A percentile compares a stretch with the other conserved stretches of the same genome.
Evolutionary conservation across 1,140 invertebrate species (phyloP).

Genomic region (Nylanderia fulva): DNA sequence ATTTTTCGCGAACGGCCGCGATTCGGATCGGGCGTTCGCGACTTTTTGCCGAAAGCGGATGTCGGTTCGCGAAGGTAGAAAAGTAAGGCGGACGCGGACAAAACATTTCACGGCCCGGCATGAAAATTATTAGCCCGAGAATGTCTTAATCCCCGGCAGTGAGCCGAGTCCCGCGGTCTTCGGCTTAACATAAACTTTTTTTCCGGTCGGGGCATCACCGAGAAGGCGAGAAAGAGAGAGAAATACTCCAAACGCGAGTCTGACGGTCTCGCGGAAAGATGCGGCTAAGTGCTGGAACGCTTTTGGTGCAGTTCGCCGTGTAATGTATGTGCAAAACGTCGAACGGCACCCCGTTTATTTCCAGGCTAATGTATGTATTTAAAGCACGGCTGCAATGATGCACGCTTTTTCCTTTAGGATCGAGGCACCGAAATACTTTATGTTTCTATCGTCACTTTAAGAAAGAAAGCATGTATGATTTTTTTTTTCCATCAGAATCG

Average conservation of each 20-base stretch:
- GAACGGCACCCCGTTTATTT: constrained; percentile 60
- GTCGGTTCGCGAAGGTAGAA: not conserved
- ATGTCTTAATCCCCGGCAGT: constrained; percentile 82
- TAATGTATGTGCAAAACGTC: constrained; percentile 68
- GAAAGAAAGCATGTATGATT: not conserved
- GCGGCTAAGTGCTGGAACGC: constrained; percentile 61
- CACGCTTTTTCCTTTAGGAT: not conserved
- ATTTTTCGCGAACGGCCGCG: not conserved
- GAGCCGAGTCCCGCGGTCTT: constrained; percentile 65
- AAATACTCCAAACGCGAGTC: constrained; percentile 51
- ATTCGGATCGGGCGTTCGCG: not conserved
- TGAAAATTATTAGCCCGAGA: constrained; percentile 84
- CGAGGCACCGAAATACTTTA: not conserved
- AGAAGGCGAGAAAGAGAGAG: not conserved
- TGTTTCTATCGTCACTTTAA: constrained; percentile 45
- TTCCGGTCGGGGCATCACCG: constrained; percentile 32
- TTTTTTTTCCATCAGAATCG: not conserved
- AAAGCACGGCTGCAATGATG: constrained; percentile 33
- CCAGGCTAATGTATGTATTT: constrained; percentile 50
- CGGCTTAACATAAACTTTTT: constrained; percentile 76
- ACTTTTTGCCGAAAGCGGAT: not conserved
- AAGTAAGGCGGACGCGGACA: constrained; percentile 70
- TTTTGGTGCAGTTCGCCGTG: constrained; percentile 49
- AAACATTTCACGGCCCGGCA: constrained; percentile 77
- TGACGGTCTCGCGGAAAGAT: constrained; percentile 31